phyloP scores from a whole-genome alignment of 2,113 vertebrate species.

The Tauraco erythrolophus region DNA sequence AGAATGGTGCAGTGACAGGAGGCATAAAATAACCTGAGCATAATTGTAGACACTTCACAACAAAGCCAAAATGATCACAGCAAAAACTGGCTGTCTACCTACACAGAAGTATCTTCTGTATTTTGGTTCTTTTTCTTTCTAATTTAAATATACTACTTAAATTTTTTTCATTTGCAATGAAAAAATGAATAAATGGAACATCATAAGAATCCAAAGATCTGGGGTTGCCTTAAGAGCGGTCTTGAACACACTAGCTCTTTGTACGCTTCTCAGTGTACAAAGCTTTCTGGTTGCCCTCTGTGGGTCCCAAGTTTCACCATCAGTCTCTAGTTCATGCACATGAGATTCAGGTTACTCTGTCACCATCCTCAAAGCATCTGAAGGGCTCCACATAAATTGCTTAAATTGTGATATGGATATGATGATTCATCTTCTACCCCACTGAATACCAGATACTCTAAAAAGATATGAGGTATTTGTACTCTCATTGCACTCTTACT shows the following conservation, averaged over 20 bases:
- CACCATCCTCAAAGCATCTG: not conserved
- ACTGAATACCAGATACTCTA: not conserved
- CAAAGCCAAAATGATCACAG: rapidly evolving
- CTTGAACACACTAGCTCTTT: not conserved
- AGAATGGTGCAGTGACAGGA: not conserved
- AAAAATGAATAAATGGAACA: not conserved
- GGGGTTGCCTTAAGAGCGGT: not conserved
- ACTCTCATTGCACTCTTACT: not conserved
- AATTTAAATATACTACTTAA: not conserved
- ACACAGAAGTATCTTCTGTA: not conserved
- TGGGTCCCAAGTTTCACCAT: not conserved
- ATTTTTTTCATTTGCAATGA: rapidly evolving
- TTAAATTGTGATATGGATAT: not conserved
- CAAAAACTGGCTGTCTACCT: not conserved
- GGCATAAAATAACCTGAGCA: not conserved
- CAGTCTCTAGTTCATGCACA: not conserved
- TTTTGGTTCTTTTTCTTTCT: not conserved
- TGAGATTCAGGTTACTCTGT: not conserved
- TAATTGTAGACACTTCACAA: not conserved
- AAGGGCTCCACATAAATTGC: not conserved
- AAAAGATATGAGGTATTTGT: not conserved
- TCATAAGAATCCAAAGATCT: not conserved
- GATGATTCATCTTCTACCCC: not conserved
- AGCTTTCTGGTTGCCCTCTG: not conserved
- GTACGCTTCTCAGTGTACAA: not conserved